Evolutionary conservation across 2,797 vertebrate species (phyloP), one percentile per base, ranked within the genome.

Genomic region (Stomatorhinus walkeri): DNA sequence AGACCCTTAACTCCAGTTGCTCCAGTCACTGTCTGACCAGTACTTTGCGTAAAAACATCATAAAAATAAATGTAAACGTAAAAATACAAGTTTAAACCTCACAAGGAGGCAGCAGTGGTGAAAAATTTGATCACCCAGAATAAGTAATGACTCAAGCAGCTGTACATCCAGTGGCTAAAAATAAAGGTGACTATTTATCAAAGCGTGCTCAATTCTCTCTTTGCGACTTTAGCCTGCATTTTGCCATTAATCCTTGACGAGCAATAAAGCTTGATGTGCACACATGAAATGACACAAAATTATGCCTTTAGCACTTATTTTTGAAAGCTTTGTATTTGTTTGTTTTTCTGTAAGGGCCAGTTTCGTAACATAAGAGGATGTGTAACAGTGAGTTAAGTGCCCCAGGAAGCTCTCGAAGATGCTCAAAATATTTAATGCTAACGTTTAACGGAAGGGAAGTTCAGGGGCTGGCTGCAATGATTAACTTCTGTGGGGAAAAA

Each of bases 401-500:
- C 72, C 36, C 14, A 43, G 72, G 72, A 79, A 1, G 2, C 72
- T 19, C 36, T 40, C 14, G 6, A 43, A 19, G 72, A 79, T 79
- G 72, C 72, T 43, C 36, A 43, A 79, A 79, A 84, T 22, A 43
- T 81, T 81, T 81, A 49, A 48, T 84, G 81, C 43, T n/a, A 48
- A 49, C 81, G n/a, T 84, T 84, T 79, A 79, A 79, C n/a, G 81
- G 40, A 48, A 84, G 81, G 81, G 40, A 84, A 84, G 72, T 79
- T 79, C 5, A 19, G 72, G 36, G 72, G 36, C 72, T 79, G 36
- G 90, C 88, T 87, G 72, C 88, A 85, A 83, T 87, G 88, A 90
- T 91, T 88, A 89, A 19, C 89, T 76, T 89, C 89, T 36, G 28
- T 88, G 76, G 87, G 43, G 6, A 43, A 56, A 40, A 43, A 52